Percentiles rank a stretch among this genome's conserved stretches.
These are phyloP conservation scores for Natator depressus DNA, from an alignment of 2,113 vertebrate species.

Conservation along the genomic window DNA sequence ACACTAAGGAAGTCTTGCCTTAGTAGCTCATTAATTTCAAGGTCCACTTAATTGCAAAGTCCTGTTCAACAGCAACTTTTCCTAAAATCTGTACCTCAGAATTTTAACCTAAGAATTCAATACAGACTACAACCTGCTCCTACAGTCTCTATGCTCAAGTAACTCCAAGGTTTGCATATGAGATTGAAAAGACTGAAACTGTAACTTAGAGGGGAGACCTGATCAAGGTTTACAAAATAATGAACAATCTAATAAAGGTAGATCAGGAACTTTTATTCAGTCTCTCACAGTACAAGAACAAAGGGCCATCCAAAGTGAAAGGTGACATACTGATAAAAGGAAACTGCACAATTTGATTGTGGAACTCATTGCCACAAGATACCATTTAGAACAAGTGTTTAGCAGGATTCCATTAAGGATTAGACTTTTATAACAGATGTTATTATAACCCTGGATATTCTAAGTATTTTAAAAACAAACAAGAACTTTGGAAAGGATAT, in stretches of 20 bases:
- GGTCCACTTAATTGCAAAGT: not conserved
- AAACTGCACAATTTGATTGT: no score
- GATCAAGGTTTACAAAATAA: not conserved
- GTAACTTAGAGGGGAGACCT: not conserved
- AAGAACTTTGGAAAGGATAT: no score
- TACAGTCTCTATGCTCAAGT: not conserved
- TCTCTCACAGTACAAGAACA: not conserved
- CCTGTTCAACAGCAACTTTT: not conserved
- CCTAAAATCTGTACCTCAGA: not conserved
- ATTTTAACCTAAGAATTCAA: not conserved
- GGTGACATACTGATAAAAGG: not conserved
- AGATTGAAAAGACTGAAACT: not conserved
- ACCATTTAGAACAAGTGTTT: not conserved
- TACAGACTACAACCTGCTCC: not conserved
- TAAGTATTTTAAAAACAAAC: no score
- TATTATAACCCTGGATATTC: no score
- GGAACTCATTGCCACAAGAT: not conserved
- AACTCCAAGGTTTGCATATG: not conserved
- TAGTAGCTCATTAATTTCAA: not conserved
- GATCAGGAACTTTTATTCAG: not conserved
- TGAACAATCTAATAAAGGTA: accelerated
- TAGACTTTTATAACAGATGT: not conserved
- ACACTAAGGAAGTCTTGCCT: not conserved
- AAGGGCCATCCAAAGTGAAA: not conserved
- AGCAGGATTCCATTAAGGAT: not conserved